Evolutionary conservation across 2,113 vertebrate species (phyloP).

Genomic region (Callospermophilus lateralis): DNA sequence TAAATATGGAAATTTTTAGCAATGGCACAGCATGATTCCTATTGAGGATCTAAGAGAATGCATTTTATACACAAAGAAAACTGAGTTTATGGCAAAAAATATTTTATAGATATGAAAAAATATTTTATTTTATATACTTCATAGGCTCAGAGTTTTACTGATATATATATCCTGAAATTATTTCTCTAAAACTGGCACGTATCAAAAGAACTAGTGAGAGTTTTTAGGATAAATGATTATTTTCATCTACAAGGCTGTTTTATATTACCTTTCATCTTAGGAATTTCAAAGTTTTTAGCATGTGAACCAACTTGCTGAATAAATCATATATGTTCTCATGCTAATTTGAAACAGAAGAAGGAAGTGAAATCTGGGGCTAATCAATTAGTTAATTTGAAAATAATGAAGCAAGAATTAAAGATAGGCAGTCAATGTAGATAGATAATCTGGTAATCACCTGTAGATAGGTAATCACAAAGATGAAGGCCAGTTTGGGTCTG

Average conservation of each 20-base stretch:
- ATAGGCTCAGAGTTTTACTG: neutral
- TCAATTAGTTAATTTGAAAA: slow-evolving; percentile 8
- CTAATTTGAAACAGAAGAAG: slow-evolving; percentile 44
- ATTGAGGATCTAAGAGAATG: neutral
- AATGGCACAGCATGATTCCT: neutral
- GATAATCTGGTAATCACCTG: no score
- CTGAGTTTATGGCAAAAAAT: neutral
- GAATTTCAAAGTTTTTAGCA: slow-evolving; percentile 44
- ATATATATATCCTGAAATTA: neutral
- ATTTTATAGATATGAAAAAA: slow-evolving; percentile 62
- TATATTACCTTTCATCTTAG: neutral
- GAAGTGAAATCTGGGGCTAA: slow-evolving; percentile 1
- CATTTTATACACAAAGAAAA: slow-evolving; percentile 16
- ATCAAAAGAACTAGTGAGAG: slow-evolving; percentile 32
- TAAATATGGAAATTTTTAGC: slow-evolving; percentile 13
- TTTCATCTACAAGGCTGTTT: slow-evolving; percentile 4
- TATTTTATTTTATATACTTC: neutral
- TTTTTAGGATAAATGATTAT: slow-evolving; percentile 57
- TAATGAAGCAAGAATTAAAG: no score
- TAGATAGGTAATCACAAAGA: no score
- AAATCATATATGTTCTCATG: neutral
- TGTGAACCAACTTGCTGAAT: slow-evolving; percentile 6
- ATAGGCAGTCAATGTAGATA: no score
- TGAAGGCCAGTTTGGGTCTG: no score
- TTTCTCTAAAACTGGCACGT: neutral